A percentile compares a stretch with the other conserved stretches of the same genome.
These are phyloP conservation scores for Odocoileus virginianus DNA, from an alignment of 2,113 vertebrate species.

Conservation along the genomic window DNA sequence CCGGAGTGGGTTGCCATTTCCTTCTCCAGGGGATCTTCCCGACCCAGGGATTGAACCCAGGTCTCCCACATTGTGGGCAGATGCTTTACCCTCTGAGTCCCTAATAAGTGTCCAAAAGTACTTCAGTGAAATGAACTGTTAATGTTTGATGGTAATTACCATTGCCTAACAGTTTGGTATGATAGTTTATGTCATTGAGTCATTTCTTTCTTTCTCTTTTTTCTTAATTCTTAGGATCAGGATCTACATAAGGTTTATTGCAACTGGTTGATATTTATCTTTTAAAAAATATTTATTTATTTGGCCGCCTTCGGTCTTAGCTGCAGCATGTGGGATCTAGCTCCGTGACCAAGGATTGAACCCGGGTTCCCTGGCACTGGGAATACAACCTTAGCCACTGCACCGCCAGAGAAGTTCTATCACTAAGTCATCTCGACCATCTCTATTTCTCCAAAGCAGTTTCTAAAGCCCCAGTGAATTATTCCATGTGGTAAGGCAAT, in stretches of 20 bases:
- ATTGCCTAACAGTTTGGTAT: not conserved
- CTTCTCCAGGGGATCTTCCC: not conserved
- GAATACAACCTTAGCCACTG: not conserved
- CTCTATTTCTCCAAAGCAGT: not conserved
- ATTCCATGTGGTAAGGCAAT: not conserved
- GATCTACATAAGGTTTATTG: not conserved
- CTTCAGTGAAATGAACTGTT: not conserved
- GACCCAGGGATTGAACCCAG: not conserved
- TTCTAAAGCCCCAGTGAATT: not conserved
- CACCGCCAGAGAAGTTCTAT: not conserved
- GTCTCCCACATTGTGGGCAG: not conserved
- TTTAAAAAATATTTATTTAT: not conserved
- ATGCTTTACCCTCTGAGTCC: not conserved
- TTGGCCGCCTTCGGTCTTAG: not conserved
- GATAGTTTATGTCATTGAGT: not conserved
- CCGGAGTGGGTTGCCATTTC: not conserved
- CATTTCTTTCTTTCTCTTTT: not conserved
- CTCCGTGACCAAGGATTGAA: not conserved
- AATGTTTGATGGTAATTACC: not conserved
- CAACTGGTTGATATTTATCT: not conserved
- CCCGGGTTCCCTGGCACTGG: not conserved
- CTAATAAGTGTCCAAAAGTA: not conserved
- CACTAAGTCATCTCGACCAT: not conserved
- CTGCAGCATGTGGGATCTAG: not conserved
- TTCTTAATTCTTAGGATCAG: not conserved